phyloP scores from a whole-genome alignment of 2,888 invertebrate species.

The Leptarthrus brevirostris region DNA sequence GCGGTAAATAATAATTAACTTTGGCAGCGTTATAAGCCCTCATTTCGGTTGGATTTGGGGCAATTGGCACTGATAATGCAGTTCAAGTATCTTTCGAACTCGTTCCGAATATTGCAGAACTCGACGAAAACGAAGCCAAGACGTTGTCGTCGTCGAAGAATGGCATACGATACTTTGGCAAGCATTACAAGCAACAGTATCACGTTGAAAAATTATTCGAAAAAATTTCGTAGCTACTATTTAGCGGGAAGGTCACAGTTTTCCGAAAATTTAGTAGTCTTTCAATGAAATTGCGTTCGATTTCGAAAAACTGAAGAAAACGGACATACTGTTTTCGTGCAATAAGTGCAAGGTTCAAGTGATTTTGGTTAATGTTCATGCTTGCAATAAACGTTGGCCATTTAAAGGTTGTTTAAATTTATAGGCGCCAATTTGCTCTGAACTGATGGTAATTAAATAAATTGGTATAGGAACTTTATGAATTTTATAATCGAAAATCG shows the following conservation, averaged over 20 bases:
- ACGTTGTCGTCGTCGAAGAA: no score
- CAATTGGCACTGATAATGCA: slow-evolving; percentile 20
- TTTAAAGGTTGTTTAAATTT: slow-evolving; percentile 2
- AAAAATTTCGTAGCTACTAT: not conserved
- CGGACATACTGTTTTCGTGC: not conserved
- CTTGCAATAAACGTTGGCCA: not conserved
- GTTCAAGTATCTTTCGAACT: not conserved
- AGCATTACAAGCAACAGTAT: slow-evolving; percentile 10
- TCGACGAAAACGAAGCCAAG: not conserved
- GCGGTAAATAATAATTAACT: slow-evolving; percentile 26
- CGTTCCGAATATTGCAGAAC: slow-evolving; percentile 8
- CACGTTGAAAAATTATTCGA: slow-evolving; percentile 5
- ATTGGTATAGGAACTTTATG: no score
- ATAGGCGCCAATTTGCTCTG: not conserved
- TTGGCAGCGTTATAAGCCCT: slow-evolving; percentile 4
- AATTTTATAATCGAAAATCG: no score
- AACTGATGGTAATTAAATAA: no score
- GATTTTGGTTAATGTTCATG: not conserved
- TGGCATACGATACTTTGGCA: not conserved
- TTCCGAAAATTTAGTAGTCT: not conserved
- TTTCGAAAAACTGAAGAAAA: no score
- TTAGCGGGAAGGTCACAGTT: not conserved
- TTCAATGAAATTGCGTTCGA: not conserved
- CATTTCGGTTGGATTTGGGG: slow-evolving; percentile 36
- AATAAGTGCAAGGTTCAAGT: not conserved